A percentile compares a stretch with the other conserved stretches of the same genome.
phyloP scores from a whole-genome alignment of 2,797 vertebrate species.

The Neopelma chrysocephalum region DNA sequence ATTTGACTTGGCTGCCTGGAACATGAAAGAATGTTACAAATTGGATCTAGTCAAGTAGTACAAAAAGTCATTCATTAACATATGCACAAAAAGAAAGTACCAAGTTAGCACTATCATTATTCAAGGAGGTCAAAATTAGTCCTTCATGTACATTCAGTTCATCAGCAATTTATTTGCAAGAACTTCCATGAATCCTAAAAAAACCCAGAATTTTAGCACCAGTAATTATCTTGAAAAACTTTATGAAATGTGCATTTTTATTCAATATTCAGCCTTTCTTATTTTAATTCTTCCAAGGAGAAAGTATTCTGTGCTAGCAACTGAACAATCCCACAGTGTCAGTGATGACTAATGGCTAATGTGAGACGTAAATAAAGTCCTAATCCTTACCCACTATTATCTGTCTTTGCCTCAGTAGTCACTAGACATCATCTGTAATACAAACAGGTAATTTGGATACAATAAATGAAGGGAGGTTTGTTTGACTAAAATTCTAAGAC shows the following conservation, averaged over 20 bases:
- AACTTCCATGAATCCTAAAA: background rate
- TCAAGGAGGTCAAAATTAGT: conserved; percentile 59
- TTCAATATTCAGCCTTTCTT: background rate
- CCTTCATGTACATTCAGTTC: conserved; percentile 32
- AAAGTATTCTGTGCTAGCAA: background rate
- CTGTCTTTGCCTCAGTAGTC: background rate
- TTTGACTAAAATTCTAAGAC: background rate
- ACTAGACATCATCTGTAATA: background rate
- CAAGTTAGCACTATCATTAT: conserved; percentile 5
- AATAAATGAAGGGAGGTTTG: background rate
- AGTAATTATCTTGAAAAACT: conserved; percentile 19
- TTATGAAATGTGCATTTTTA: background rate
- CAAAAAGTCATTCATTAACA: conserved; percentile 46
- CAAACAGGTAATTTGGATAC: background rate
- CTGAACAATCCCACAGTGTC: background rate
- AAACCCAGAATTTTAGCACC: background rate
- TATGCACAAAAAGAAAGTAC: conserved; percentile 16
- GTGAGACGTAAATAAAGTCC: background rate
- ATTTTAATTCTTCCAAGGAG: background rate
- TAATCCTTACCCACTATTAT: background rate
- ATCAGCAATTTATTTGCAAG: conserved; percentile 50
- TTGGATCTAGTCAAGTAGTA: conserved; percentile 34
- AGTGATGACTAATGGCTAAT: background rate
- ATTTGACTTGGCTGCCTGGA: conserved; percentile 17
- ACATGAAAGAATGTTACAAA: conserved; percentile 39